Base-by-base conservation (phyloP, 30 jellyfish, hydroid and myxozoan species). In the Hydractinia echinata region DNA sequence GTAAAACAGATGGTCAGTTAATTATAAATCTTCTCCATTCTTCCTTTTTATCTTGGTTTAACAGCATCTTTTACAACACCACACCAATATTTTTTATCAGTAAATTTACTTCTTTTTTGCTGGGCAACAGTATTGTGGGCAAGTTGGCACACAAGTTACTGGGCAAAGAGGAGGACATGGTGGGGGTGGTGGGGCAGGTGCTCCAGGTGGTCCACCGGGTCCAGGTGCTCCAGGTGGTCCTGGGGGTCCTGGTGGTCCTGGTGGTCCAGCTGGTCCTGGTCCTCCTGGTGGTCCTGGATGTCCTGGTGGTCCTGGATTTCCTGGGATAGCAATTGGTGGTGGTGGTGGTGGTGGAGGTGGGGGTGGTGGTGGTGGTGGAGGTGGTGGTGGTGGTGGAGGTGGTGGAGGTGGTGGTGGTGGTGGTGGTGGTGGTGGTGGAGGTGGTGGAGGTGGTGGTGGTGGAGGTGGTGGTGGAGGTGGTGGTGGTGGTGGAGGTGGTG, bases 361-460 rank as follows among this genome's bases (percentile, higher is more conserved):
- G 0, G 74, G 74, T 64, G 74, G 74, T 64, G 74, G 74, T 3
- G 74, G 74, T 64, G 74, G 74, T 6, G 74, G 74, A 1, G 74
- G 74, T 11, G 84, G 98, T 53, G 92, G 95, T 82, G 98, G 98
- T 64, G 84, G 85, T 10, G 98, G 98, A 58, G 96, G 98, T 87
- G 95, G 95, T 81, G 96, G 96, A 13, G 96, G 98, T 82, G 95
- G 95, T 67, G 98, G 98, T 16, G 95, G 98, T 82, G 95, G 95
- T 70, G 97, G 85, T 54, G 97, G 97, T 91, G 95, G 95, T 84
- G 87, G 90, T 39, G 95, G 95, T 91, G 95, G 95, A 79, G 97
- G 97, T 76, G 92, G 94, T 81, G 95, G 95, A 54, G 97, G 97
- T 62, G 95, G 97, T 85, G 95, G 95, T 53, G 87, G 97, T 67